phyloP scores from a whole-genome alignment of 2,888 invertebrate species.

The Apotomis betuletana region DNA sequence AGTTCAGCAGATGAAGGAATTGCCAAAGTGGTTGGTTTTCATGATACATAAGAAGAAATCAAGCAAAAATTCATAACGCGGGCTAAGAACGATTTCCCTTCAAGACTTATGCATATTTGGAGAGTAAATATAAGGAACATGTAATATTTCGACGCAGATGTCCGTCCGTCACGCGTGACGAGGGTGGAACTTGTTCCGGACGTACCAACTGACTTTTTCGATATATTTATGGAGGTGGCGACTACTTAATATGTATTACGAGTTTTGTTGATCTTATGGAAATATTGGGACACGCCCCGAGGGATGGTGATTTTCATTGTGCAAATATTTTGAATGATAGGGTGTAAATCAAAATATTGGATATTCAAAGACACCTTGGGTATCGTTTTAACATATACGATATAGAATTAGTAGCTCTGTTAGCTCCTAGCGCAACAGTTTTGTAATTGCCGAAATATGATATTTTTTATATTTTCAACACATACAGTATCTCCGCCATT shows the following conservation, averaged over 20 bases:
- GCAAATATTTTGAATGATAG: neutral
- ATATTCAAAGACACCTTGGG: neutral
- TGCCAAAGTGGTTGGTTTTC: too few relatives aligned
- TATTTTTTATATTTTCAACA: too few relatives aligned
- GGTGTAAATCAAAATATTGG: neutral
- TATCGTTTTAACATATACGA: too few relatives aligned
- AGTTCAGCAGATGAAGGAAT: too few relatives aligned
- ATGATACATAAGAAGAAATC: too few relatives aligned
- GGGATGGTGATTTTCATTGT: neutral
- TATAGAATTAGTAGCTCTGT: too few relatives aligned
- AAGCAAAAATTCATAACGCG: too few relatives aligned
- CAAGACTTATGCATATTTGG: conserved; percentile 6
- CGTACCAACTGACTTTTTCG: neutral
- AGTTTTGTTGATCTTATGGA: conserved; percentile 5
- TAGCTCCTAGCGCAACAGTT: too few relatives aligned
- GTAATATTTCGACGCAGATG: conserved; percentile 11
- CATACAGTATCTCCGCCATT: too few relatives aligned
- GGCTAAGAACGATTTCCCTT: too few relatives aligned
- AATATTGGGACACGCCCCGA: neutral
- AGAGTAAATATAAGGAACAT: neutral
- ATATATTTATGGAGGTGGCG: conserved; percentile 9
- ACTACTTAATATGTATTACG: conserved; percentile 15
- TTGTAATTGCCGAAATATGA: too few relatives aligned
- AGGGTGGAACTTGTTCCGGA: neutral
- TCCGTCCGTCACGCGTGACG: neutral